phyloP scores from a whole-genome alignment of 2,113 vertebrate genomes.

The Phalacrocorax carbo region DNA sequence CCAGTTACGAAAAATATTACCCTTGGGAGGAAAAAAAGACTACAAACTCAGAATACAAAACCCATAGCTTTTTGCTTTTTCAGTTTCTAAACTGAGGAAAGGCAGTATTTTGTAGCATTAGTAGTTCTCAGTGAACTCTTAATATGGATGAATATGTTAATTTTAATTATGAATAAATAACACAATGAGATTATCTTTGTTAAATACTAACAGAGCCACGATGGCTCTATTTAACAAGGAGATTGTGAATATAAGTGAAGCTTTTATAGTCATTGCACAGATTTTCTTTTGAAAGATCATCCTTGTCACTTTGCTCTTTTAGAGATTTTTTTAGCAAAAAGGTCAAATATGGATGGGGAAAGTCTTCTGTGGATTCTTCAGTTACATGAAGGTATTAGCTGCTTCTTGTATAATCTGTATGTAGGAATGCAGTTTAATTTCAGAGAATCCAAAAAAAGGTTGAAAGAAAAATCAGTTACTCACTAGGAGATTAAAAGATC shows the following conservation, averaged over 20 bases:
- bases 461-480: not conserved
- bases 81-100: not conserved
- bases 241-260: not conserved
- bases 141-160: not conserved
- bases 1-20: not conserved
- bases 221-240: not conserved
- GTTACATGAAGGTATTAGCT: not conserved
- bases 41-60: not conserved
- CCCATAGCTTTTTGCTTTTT: not conserved
- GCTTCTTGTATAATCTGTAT: not conserved
- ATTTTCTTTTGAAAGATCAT: not conserved
- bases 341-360: not conserved
- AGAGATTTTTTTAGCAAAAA: not conserved
- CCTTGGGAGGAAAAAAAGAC: not conserved
- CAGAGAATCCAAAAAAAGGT: not conserved
- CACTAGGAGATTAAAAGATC: not conserved
- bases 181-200: not conserved
- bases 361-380: not conserved
- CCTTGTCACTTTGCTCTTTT: not conserved
- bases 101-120: not conserved
- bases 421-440: not conserved
- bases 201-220: not conserved
- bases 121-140: not conserved
- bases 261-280: not conserved
- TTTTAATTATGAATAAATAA: not conserved